These are phyloP conservation scores for Trematomus loennbergii DNA, from an alignment of 2,113 vertebrate species.

Conservation along the genomic window DNA sequence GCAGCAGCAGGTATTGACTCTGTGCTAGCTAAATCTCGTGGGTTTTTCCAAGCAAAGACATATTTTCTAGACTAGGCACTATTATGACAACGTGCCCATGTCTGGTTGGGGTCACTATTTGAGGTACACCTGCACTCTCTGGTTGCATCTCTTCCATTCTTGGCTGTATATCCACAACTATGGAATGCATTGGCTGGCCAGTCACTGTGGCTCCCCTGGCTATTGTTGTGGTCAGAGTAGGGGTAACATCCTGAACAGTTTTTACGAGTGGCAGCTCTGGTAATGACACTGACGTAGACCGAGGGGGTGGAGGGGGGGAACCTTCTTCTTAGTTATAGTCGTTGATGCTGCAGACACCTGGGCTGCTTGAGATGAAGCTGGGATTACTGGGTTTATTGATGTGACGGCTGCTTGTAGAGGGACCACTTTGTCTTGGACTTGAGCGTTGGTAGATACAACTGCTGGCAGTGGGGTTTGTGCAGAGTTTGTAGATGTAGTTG, in stretches of 20 bases:
- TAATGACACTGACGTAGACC: constrained; percentile 77
- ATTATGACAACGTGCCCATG: constrained; percentile 81
- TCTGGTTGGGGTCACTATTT: constrained; percentile 68
- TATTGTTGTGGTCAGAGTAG: constrained; percentile 48
- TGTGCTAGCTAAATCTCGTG: constrained; percentile 46
- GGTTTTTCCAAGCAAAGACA: constrained; percentile 48
- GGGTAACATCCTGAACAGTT: constrained; percentile 55
- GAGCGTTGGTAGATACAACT: constrained; percentile 42
- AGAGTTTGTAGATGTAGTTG: constrained; percentile 71
- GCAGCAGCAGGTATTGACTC: constrained; percentile 61
- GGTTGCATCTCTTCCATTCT: constrained; percentile 70
- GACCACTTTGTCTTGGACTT: constrained; percentile 60
- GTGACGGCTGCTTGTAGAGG: constrained; percentile 54
- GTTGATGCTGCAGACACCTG: constrained; percentile 55
- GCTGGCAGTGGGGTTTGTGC: constrained; percentile 53
- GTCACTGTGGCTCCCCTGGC: constrained; percentile 28
- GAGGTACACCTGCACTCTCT: constrained; percentile 53
- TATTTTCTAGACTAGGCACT: constrained; percentile 82
- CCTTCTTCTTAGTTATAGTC: constrained; percentile 77
- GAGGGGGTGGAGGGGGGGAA: constrained; percentile 76
- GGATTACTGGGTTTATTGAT: constrained; percentile 43
- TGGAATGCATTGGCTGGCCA: constrained; percentile 71
- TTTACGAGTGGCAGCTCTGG: constrained; percentile 52
- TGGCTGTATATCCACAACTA: constrained; percentile 79
- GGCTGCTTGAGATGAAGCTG: constrained; percentile 32